Conservation (phyloP, 2,888 invertebrate species). For the Ommatoiulus sabulosus region DNA sequence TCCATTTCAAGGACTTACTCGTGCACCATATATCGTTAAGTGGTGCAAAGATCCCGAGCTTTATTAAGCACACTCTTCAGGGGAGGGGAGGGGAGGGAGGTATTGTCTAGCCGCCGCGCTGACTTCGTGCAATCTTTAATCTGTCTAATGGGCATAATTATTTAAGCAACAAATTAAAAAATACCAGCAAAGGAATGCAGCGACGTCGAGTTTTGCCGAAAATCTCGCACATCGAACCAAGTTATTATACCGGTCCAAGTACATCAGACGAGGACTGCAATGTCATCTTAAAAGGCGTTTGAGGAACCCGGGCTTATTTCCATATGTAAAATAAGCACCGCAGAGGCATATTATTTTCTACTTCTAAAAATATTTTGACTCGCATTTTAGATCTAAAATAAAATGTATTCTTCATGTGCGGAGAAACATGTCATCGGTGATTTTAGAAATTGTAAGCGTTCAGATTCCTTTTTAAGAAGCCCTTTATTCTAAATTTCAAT, state of each 20-base stretch:
- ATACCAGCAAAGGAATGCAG: background rate
- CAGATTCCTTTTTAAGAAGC: no score
- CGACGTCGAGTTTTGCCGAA: background rate
- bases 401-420: no score
- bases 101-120: background rate
- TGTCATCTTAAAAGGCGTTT: no score
- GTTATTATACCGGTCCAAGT: background rate
- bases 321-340: no score
- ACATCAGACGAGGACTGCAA: background rate
- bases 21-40: background rate
- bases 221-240: background rate
- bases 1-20: constrained; percentile 28
- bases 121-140: background rate
- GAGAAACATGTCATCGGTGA: no score
- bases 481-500: no score
- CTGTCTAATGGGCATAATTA: constrained; percentile 21
- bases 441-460: no score
- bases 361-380: no score
- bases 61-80: background rate
- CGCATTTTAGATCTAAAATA: no score
- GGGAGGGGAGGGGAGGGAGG: background rate
- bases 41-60: background rate
- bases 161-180: background rate
- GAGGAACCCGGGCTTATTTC: no score
- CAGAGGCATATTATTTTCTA: no score